Evolutionary conservation across 2,113 vertebrate genomes (phyloP).

Genomic region (Leucoraja erinaceus): DNA sequence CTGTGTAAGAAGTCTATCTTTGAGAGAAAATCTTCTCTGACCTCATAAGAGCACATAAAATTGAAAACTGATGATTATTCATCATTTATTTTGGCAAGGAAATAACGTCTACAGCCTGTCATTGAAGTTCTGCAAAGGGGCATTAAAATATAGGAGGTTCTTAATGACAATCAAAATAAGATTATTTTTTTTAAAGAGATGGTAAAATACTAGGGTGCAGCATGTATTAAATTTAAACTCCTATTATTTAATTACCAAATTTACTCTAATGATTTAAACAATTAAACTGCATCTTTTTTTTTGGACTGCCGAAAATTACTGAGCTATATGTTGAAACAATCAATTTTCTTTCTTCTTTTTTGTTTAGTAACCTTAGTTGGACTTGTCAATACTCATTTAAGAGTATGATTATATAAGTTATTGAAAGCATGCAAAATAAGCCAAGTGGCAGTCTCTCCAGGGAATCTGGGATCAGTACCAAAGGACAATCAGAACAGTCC

Average conservation of each 20-base stretch:
- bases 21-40: neutral
- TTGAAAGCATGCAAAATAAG: neutral
- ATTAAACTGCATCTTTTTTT: neutral
- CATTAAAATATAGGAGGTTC: neutral
- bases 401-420: neutral
- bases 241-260: neutral
- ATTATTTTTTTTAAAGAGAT: neutral
- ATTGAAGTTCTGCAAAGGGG: neutral
- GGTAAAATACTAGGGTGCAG: neutral
- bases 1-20: neutral
- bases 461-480: neutral
- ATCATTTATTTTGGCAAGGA: neutral
- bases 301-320: neutral
- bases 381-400: neutral
- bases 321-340: neutral
- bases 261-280: neutral
- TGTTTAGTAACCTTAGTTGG: neutral
- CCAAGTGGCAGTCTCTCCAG: neutral
- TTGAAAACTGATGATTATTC: neutral
- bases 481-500: neutral
- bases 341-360: neutral
- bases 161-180: neutral
- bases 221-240: neutral
- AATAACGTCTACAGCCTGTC: neutral
- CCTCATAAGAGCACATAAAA: neutral